Evolutionary conservation across 2,888 invertebrate genomes (phyloP), one percentile per base, ranked within the genome.

Genomic region (Amiota minor): DNA sequence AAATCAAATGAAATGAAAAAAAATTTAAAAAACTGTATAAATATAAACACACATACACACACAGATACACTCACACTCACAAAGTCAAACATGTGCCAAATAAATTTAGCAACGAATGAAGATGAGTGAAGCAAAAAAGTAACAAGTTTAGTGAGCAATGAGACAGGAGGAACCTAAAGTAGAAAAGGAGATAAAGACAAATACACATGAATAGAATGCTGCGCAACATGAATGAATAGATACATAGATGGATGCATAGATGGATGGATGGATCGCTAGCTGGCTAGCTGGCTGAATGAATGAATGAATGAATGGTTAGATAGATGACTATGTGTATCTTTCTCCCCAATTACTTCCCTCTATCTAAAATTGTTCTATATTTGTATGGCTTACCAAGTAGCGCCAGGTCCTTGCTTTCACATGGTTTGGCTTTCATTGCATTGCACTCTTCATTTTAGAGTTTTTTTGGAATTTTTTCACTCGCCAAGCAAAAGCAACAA

Each of bases 41-140:
- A 45, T 46, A 23, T 46, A n/a, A 11, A 45, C 8, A 45, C 0
- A 45, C 16, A 64, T n/a, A 64, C 16, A 45, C 64, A 64, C 14
- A 64, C 3, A 12, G 0, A 55, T 10, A 55, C 55, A 55, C 12
- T n/a, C 8, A 62, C 35, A 35, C 62, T 45, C 2, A 62, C 20
- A 62, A 0, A 62, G 0, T 35, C 12, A 62, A 11, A 62, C 45
- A 62, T 45, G 35, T 50, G 50, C 23, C 16, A 68, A 68, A 50
- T 68, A 68, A 68, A 68, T 68, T 68, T 68, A 68, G 50, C 50
- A 46, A 49, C 65, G 18, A n/a, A 20, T 14, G 59, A 47, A 65
- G 47, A 18, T 18, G 47, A 64, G n/a, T 16, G 11, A 65, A 71
- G 75, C 65, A 50, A 68, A 62, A 53, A 56, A 35, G 35, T 35